Conservation (phyloP, 2,797 vertebrate species). For the Amblyopsis hoosieri region DNA sequence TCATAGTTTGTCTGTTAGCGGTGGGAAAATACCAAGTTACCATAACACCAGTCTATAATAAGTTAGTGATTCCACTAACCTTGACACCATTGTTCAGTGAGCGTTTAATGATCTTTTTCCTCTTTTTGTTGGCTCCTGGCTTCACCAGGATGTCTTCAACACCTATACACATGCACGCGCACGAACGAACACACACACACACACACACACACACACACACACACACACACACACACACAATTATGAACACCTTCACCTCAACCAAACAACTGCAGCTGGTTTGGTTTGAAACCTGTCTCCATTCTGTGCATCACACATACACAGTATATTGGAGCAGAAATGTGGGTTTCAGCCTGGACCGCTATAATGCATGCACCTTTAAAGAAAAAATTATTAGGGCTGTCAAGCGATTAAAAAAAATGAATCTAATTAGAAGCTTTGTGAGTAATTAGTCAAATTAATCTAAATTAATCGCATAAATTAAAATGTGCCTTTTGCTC, state of each 20-base stretch:
- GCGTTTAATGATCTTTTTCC: slow-evolving; percentile 82
- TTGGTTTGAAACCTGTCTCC: no score
- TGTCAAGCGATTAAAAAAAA: no score
- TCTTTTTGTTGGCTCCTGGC: slow-evolving; percentile 80
- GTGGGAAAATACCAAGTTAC: neutral
- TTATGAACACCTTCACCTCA: neutral
- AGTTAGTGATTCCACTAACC: slow-evolving; percentile 68
- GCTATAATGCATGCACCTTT: no score
- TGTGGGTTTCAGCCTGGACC: no score
- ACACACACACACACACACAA: neutral
- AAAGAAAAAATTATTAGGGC: no score
- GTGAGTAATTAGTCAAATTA: no score
- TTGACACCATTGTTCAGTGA: slow-evolving; percentile 82
- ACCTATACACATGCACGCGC: slow-evolving; percentile 65
- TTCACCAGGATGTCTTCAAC: slow-evolving; percentile 97
- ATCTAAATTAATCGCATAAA: no score
- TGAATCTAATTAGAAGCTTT: no score
- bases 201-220: neutral
- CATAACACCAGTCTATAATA: neutral
- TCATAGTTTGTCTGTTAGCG: neutral
- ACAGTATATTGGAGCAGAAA: no score
- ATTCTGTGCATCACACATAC: no score
- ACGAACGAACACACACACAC: neutral
- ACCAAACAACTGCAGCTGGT: no score
- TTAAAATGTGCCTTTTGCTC: no score